Evolutionary conservation across 2,888 invertebrate species (phyloP).

Genomic region (Hirtodrosophila cameraria): DNA sequence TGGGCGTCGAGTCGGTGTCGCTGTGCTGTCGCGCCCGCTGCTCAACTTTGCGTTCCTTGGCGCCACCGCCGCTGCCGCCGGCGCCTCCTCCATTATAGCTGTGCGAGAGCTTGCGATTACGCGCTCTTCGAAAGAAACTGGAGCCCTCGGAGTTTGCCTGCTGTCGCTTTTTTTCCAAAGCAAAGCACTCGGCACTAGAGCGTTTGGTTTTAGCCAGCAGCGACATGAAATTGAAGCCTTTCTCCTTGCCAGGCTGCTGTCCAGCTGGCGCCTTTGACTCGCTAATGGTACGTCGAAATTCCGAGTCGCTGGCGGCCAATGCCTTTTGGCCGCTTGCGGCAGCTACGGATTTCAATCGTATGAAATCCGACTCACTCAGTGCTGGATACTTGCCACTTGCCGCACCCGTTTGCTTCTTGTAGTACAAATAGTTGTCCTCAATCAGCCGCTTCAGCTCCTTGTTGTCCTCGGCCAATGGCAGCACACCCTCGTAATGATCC

Average conservation of each 20-base stretch:
- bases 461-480: constrained; percentile 84
- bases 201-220: constrained; percentile 82
- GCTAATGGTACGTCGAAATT: constrained; percentile 80
- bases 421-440: constrained; percentile 84
- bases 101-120: constrained; percentile 83
- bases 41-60: constrained; percentile 73
- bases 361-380: constrained; percentile 83
- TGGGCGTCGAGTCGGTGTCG: constrained; percentile 81
- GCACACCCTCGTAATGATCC: constrained; percentile 80
- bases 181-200: constrained; percentile 82
- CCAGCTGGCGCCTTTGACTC: constrained; percentile 59
- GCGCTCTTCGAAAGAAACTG: constrained; percentile 79
- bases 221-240: constrained; percentile 81
- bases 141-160: constrained; percentile 82
- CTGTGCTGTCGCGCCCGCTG: constrained; percentile 80
- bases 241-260: constrained; percentile 73
- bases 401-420: constrained; percentile 77
- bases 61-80: constrained; percentile 69
- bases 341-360: constrained; percentile 78
- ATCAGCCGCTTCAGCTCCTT: constrained; percentile 84
- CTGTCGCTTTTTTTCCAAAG: constrained; percentile 80
- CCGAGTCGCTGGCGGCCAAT: constrained; percentile 83
- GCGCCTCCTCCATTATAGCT: constrained; percentile 82
- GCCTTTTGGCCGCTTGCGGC: constrained; percentile 70
- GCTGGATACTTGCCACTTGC: constrained; percentile 78